These are phyloP conservation scores for Xestia ashworthii DNA, from an alignment of 2,888 invertebrate genomes.

Conservation along the genomic window DNA sequence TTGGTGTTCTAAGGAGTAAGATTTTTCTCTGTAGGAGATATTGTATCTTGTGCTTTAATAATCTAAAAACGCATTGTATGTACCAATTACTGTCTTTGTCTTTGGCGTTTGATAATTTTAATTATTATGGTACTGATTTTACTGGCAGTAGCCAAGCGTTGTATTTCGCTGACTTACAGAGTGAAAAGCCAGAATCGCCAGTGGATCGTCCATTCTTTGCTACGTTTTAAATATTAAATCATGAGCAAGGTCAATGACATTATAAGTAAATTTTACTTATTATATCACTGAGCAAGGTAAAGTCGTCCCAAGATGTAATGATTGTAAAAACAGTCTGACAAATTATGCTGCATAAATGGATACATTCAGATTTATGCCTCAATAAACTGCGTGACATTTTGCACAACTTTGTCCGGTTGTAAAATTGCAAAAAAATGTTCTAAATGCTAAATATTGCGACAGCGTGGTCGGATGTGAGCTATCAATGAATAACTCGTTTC, in stretches of 20 bases:
- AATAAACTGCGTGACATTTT: constrained; percentile 18
- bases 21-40: background rate
- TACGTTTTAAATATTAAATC: background rate
- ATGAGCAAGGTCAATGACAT: background rate
- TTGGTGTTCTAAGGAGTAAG: background rate
- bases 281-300: too few relatives aligned
- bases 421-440: constrained; percentile 32
- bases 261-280: too few relatives aligned
- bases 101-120: background rate
- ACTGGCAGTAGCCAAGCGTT: too few relatives aligned
- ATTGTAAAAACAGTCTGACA: background rate
- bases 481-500: constrained; percentile 37
- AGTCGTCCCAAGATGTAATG: background rate
- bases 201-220: background rate
- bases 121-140: background rate
- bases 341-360: background rate
- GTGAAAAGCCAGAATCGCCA: background rate
- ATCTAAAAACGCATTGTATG: background rate
- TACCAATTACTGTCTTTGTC: background rate
- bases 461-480: constrained; percentile 18
- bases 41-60: background rate
- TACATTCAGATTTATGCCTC: background rate
- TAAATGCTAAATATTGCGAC: constrained; percentile 45
- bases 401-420: constrained; percentile 31
- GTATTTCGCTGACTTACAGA: background rate